Percentiles rank a stretch among this genome's conserved stretches.
Conservation (phyloP, 2,797 vertebrate species). For the Calcarius lapponicus region DNA sequence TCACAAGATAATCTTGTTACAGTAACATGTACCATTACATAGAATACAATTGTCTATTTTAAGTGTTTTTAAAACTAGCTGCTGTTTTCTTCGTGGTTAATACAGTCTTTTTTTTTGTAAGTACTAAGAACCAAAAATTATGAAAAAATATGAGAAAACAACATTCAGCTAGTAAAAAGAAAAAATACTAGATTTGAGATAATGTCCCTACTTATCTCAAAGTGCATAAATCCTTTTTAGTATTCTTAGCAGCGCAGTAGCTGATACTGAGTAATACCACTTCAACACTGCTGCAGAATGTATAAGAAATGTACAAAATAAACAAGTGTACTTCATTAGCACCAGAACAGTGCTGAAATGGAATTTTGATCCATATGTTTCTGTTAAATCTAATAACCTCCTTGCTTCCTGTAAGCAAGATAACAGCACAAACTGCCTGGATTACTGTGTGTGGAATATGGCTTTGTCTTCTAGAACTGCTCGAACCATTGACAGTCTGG, state of each 20-base stretch:
- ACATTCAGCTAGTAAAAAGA: not conserved
- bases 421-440: not conserved
- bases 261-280: not conserved
- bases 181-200: not conserved
- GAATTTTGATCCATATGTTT: not conserved
- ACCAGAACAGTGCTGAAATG: not conserved
- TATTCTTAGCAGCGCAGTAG: not conserved
- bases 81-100: not conserved
- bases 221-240: not conserved
- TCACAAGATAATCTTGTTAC: not conserved
- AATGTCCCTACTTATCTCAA: not conserved
- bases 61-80: not conserved
- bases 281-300: not conserved
- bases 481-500: constrained; percentile 91
- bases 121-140: not conserved
- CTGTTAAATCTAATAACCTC: not conserved
- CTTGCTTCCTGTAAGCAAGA: not conserved
- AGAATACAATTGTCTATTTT: not conserved
- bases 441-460: not conserved
- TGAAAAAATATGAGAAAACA: not conserved
- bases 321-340: not conserved
- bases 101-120: not conserved
- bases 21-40: not conserved
- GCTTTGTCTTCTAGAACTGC: constrained; percentile 74
- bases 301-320: not conserved